Conservation (phyloP, 2,113 vertebrate genomes). For the Pelusios castaneus region DNA sequence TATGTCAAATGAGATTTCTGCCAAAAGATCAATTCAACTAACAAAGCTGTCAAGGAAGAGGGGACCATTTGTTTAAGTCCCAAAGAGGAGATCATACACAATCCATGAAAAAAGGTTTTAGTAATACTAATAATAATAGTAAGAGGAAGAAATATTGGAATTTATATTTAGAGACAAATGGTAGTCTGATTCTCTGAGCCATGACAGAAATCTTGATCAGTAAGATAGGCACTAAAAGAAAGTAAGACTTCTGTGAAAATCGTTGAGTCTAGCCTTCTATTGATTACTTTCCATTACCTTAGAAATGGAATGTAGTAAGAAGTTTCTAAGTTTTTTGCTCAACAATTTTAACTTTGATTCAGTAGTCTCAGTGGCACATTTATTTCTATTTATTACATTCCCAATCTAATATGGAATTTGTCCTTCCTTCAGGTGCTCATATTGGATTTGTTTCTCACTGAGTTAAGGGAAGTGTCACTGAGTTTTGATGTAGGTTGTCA, state of each 20-base stretch:
- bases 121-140: no score
- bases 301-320: slow-evolving; percentile 37
- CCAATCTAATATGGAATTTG: slow-evolving; percentile 27
- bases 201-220: slow-evolving; percentile 37
- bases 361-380: slow-evolving; percentile 9
- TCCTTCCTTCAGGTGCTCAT: not conserved
- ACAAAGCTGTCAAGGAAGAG: not conserved
- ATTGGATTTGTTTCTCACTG: slow-evolving; percentile 46
- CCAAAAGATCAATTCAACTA: not conserved
- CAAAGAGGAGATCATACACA: not conserved
- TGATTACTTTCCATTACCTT: slow-evolving; percentile 55
- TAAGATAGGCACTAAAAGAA: not conserved
- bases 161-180: slow-evolving; percentile 29
- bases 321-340: slow-evolving; percentile 14
- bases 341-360: not conserved
- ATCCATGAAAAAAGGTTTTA: not conserved
- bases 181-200: not conserved
- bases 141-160: slow-evolving; percentile 15
- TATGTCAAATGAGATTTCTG: not conserved
- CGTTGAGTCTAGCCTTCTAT: slow-evolving; percentile 42
- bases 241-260: slow-evolving; percentile 36
- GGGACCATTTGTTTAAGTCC: not conserved
- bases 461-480: slow-evolving; percentile 8
- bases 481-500: slow-evolving; percentile 17
- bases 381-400: slow-evolving; percentile 42